Percentiles rank a stretch among this genome's conserved stretches.
phyloP scores from a whole-genome alignment of 2,888 invertebrate species.

The Sminthurides aquaticus region DNA sequence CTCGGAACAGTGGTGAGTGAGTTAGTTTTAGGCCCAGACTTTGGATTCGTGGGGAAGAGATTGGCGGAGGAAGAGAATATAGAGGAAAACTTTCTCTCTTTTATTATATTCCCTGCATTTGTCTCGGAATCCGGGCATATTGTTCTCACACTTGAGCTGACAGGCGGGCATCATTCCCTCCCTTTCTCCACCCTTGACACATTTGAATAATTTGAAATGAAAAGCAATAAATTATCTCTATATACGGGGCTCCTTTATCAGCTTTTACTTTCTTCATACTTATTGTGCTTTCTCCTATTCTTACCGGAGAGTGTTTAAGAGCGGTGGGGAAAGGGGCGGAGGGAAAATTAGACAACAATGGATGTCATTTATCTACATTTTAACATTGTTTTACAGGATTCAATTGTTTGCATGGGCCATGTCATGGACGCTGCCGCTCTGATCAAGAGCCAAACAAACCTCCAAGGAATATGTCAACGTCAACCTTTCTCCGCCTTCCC shows the following conservation, averaged over 20 bases:
- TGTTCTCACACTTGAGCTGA: not conserved
- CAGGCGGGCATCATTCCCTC: too few relatives aligned
- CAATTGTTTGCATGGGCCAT: not conserved
- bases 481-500: not conserved
- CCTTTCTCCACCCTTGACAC: conserved; percentile 4
- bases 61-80: too few relatives aligned
- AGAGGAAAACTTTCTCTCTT: too few relatives aligned
- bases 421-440: too few relatives aligned
- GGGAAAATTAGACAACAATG: not conserved
- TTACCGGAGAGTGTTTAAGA: too few relatives aligned
- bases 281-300: too few relatives aligned
- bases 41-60: too few relatives aligned
- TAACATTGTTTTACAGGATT: not conserved
- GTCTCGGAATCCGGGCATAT: not conserved
- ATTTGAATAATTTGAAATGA: conserved; percentile 3
- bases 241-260: not conserved
- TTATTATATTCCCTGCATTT: not conserved
- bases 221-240: conserved; percentile 7
- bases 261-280: too few relatives aligned
- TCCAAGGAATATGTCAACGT: not conserved
- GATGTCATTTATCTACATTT: not conserved
- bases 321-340: conserved; percentile 1
- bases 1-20: too few relatives aligned
- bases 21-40: too few relatives aligned
- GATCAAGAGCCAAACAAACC: not conserved